phyloP scores from a whole-genome alignment of 2,113 vertebrate genomes.

The Nyctereutes procyonoides region DNA sequence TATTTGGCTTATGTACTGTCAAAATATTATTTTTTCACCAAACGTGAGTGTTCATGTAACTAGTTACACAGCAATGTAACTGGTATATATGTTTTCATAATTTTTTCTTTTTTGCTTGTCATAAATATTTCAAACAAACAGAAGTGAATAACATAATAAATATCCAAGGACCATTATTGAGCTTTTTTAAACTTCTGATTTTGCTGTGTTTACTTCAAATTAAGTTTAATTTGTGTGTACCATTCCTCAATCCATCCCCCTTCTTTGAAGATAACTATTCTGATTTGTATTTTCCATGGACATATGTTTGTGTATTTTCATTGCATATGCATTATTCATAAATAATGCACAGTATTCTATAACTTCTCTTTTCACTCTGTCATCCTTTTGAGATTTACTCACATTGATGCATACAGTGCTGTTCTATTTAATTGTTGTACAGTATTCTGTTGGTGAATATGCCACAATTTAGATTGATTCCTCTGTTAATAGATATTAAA shows the following conservation, averaged over 20 bases:
- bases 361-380: not conserved
- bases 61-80: not conserved
- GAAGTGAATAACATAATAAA: not conserved
- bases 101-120: constrained; percentile 10
- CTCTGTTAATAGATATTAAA: not conserved
- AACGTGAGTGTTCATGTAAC: not conserved
- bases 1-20: not conserved
- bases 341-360: not conserved
- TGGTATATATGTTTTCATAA: not conserved
- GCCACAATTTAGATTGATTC: not conserved
- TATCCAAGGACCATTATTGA: not conserved
- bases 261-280: not conserved
- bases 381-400: constrained; percentile 17
- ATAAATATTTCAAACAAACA: constrained; percentile 8
- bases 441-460: not conserved
- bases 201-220: not conserved
- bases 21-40: constrained; percentile 6
- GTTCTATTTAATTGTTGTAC: not conserved
- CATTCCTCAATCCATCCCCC: not conserved
- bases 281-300: constrained; percentile 23
- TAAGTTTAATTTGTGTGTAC: not conserved
- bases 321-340: not conserved
- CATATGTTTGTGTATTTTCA: not conserved
- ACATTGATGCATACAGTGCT: not conserved
- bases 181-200: constrained; percentile 16